These are phyloP conservation scores for Bombus picipes DNA, from an alignment of 1,140 invertebrate species.

Conservation along the genomic window DNA sequence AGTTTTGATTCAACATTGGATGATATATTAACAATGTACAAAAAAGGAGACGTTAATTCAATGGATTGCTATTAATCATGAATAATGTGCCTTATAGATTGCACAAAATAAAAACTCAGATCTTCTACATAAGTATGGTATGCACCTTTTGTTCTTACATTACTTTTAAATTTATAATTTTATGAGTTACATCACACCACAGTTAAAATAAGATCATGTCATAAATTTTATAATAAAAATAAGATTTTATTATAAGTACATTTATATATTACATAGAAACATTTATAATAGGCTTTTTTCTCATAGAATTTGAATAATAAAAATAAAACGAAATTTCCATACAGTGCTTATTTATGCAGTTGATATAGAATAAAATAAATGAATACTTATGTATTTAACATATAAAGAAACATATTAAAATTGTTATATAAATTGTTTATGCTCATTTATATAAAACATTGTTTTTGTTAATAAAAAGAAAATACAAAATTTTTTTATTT, in stretches of 20 bases:
- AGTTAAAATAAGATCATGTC: neutral
- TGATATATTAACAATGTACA: slow-evolving; percentile 85
- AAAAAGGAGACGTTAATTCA: slow-evolving; percentile 82
- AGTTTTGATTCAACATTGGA: slow-evolving; percentile 86
- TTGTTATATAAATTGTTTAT: neutral
- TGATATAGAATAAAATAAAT: neutral
- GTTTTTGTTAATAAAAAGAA: slow-evolving; percentile 23
- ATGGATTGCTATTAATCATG: slow-evolving; percentile 86
- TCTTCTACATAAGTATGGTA: neutral
- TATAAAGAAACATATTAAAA: slow-evolving; percentile 3
- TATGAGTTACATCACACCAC: neutral
- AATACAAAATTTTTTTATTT: slow-evolving; percentile 17
- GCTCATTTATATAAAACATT: slow-evolving; percentile 5
- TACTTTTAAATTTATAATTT: neutral
- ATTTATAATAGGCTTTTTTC: neutral
- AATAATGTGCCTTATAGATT: neutral
- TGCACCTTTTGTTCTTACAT: neutral
- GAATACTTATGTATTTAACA: neutral
- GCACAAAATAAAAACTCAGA: neutral
- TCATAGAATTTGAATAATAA: neutral
- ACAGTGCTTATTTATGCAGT: neutral
- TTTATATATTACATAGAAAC: slow-evolving; percentile 1
- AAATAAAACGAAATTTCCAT: neutral
- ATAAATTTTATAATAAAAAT: neutral
- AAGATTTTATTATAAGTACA: neutral